A percentile compares a stretch with the other conserved stretches of the same genome.
These are phyloP conservation scores for Cecropterus lyciades DNA, from an alignment of 1,140 invertebrate species.

Conservation along the genomic window DNA sequence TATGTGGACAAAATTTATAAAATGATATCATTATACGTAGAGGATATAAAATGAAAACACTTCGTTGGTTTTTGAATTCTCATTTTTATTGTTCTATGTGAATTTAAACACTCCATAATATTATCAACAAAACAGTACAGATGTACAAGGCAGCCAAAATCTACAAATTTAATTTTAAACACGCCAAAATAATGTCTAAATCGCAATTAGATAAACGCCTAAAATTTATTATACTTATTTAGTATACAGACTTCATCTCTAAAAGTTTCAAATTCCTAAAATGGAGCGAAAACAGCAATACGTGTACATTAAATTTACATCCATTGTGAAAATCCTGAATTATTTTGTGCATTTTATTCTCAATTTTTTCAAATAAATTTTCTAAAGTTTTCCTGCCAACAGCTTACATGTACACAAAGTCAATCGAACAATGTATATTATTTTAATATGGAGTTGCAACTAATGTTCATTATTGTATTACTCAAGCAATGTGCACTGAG, in stretches of 20 bases:
- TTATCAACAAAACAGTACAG: constrained; percentile 64
- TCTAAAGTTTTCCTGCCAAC: constrained; percentile 30
- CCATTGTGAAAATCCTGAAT: background rate
- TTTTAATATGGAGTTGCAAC: background rate
- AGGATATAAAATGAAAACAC: constrained; percentile 47
- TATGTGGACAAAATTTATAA: no score
- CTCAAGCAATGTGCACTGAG: background rate
- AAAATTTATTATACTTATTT: constrained; percentile 1
- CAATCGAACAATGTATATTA: background rate
- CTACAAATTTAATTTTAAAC: constrained; percentile 14
- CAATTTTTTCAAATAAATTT: no score
- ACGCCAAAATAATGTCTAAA: constrained; percentile 15
- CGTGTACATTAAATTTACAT: constrained; percentile 7
- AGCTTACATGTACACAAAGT: background rate
- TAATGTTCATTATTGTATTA: background rate
- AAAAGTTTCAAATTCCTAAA: constrained; percentile 1
- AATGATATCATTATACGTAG: background rate
- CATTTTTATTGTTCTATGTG: constrained; percentile 65
- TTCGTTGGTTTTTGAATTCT: constrained; percentile 66
- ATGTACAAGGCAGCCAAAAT: constrained; percentile 57
- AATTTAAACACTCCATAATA: constrained; percentile 75
- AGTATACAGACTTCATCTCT: constrained; percentile 15
- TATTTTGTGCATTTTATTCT: constrained; percentile 8
- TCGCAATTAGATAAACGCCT: constrained; percentile 7
- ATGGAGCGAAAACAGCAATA: constrained; percentile 12